Evolutionary conservation across 2,888 invertebrate genomes (phyloP).

Genomic region (Shargacucullia verbasci): DNA sequence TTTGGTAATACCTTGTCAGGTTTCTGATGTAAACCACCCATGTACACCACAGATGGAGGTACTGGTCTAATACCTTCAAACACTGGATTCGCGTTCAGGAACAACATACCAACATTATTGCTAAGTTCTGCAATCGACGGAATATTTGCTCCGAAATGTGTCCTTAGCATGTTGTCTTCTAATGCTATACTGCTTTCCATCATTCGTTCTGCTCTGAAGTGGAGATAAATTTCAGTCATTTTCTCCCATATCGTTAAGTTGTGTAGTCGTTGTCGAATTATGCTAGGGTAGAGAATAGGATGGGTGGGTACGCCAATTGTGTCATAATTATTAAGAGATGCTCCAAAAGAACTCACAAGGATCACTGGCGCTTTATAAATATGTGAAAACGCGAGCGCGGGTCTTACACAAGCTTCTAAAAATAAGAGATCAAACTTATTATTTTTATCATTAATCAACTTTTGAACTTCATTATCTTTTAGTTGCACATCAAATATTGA

Average conservation of each 20-base stretch:
- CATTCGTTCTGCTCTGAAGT: conserved; percentile 7
- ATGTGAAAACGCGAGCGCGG: conserved; percentile 40
- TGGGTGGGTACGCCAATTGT: conserved; percentile 29
- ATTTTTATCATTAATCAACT: conserved; percentile 36
- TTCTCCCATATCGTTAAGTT: conserved; percentile 48
- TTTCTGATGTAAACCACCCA: too few species aligned
- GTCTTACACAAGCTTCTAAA: conserved; percentile 38
- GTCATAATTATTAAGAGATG: conserved; percentile 9
- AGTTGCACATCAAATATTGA: conserved; percentile 47
- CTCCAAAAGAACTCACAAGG: conserved; percentile 43
- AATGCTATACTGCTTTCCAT: background rate
- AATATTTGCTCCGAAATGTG: conserved; percentile 30
- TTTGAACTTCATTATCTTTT: conserved; percentile 33
- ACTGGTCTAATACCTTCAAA: too few species aligned
- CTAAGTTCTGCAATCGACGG: conserved; percentile 39
- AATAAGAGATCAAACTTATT: conserved; percentile 53
- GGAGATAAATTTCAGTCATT: conserved; percentile 32
- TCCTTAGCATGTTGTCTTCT: conserved; percentile 16
- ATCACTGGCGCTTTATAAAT: conserved; percentile 55
- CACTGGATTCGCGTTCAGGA: too few species aligned
- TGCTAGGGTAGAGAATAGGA: conserved; percentile 25
- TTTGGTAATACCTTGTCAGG: too few species aligned
- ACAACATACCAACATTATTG: too few species aligned
- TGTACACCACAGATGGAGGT: too few species aligned
- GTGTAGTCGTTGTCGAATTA: conserved; percentile 10